Evolutionary conservation across 2,888 invertebrate genomes (phyloP).

Genomic region (Achlya flavicornis): DNA sequence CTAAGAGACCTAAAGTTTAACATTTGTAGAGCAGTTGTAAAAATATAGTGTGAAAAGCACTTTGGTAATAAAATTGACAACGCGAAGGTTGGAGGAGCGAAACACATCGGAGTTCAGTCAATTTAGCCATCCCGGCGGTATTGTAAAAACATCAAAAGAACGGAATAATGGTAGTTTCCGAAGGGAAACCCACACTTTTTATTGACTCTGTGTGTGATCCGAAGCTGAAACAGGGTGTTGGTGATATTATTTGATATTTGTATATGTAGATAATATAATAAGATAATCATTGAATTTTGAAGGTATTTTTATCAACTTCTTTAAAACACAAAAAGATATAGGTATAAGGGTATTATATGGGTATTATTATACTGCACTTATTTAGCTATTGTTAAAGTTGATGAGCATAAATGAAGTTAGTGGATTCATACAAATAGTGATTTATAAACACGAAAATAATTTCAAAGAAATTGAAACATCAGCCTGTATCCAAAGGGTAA

Average conservation of each 20-base stretch:
- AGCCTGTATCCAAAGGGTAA: not conserved
- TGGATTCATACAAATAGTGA: too few species aligned
- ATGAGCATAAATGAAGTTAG: too few species aligned
- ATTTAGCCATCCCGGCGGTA: slow-evolving; percentile 52
- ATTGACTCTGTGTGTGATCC: slow-evolving; percentile 62
- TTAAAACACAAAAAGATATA: too few species aligned
- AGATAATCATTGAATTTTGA: too few species aligned
- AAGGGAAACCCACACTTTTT: slow-evolving; percentile 63
- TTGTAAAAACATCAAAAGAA: slow-evolving; percentile 69
- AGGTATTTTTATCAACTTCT: too few species aligned
- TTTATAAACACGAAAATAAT: too few species aligned
- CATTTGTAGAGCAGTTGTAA: slow-evolving; percentile 4
- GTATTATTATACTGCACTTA: too few species aligned
- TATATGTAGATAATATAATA: slow-evolving; percentile 13
- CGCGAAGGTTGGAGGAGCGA: slow-evolving; percentile 22
- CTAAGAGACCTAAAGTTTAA: not conserved
- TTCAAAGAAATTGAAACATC: not conserved
- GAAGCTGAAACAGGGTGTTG: slow-evolving; percentile 43
- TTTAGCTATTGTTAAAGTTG: too few species aligned
- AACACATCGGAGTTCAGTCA: slow-evolving; percentile 41
- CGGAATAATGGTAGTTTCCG: slow-evolving; percentile 49
- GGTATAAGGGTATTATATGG: too few species aligned
- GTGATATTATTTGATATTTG: slow-evolving; percentile 18
- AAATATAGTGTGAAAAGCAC: slow-evolving; percentile 8
- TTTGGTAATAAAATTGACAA: slow-evolving; percentile 25